phyloP scores from a whole-genome alignment of 1,140 invertebrate species.

The Brachystomella parvula region DNA sequence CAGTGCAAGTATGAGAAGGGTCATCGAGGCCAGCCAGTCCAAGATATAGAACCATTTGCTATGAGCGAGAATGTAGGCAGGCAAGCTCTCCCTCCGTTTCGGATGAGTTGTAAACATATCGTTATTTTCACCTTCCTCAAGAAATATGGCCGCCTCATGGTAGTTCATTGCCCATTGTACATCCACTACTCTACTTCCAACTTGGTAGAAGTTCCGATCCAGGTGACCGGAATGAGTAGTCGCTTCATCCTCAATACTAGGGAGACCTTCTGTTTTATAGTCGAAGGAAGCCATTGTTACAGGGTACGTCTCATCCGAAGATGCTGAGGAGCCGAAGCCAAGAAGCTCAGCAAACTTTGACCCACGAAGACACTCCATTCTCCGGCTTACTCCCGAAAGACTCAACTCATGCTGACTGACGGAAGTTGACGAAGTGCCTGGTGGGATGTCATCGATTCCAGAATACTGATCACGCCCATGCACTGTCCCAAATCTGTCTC shows the following conservation, averaged over 20 bases:
- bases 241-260: background rate
- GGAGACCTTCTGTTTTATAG: background rate
- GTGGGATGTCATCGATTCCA: no score
- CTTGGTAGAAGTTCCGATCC: constrained; percentile 34
- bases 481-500: no score
- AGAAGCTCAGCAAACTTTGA: constrained; percentile 32
- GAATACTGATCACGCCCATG: no score
- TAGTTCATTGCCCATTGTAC: constrained; percentile 75
- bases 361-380: constrained; percentile 16
- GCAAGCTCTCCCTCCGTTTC: constrained; percentile 67
- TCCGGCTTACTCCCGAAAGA: background rate
- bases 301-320: constrained; percentile 14
- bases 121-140: constrained; percentile 75
- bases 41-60: constrained; percentile 80
- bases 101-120: constrained; percentile 88
- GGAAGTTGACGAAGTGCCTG: no score
- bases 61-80: constrained; percentile 78
- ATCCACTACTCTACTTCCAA: constrained; percentile 27
- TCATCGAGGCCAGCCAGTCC: constrained; percentile 67
- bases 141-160: constrained; percentile 52
- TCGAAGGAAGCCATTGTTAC: constrained; percentile 28
- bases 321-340: constrained; percentile 23
- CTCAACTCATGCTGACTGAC: no score
- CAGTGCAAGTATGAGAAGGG: constrained; percentile 69
- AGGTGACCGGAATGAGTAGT: constrained; percentile 11